phyloP scores from a whole-genome alignment of 2,888 invertebrate genomes.

The Troides helena region DNA sequence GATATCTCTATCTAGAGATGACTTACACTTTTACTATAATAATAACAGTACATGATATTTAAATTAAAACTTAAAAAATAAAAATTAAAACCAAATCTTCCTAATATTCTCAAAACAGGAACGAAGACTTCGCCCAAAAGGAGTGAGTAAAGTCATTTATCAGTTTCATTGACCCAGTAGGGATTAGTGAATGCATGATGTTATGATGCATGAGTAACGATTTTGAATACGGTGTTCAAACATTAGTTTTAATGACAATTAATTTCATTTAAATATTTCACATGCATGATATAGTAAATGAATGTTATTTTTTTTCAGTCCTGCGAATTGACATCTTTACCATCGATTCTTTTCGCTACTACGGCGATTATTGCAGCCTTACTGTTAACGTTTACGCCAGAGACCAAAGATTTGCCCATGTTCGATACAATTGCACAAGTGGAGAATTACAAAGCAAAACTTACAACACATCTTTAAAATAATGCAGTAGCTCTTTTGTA shows the following conservation, averaged over 20 bases:
- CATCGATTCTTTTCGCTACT: conserved; percentile 56
- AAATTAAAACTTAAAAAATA: no score
- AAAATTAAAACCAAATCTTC: no score
- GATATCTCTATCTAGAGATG: no score
- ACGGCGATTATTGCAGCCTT: conserved; percentile 52
- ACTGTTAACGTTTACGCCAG: conserved; percentile 57
- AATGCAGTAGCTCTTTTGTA: no score
- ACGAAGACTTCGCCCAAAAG: no score
- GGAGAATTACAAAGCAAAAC: conserved; percentile 47
- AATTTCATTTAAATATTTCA: not conserved
- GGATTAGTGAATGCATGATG: no score
- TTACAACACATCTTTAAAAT: conserved; percentile 41
- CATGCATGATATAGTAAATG: not conserved
- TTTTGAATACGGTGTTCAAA: no score
- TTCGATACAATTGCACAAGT: conserved; percentile 66
- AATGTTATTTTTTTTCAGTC: conserved; percentile 47
- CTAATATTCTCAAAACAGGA: no score
- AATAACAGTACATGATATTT: no score
- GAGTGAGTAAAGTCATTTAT: no score
- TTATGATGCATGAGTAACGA: no score
- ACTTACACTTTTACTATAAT: no score
- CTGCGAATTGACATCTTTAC: conserved; percentile 46
- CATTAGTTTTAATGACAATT: not conserved
- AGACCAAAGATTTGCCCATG: conserved; percentile 60
- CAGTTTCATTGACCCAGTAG: not conserved